Evolutionary conservation across 2,888 invertebrate species (phyloP), one percentile per base, ranked within the genome.

Genomic region (Clanis bilineata): DNA sequence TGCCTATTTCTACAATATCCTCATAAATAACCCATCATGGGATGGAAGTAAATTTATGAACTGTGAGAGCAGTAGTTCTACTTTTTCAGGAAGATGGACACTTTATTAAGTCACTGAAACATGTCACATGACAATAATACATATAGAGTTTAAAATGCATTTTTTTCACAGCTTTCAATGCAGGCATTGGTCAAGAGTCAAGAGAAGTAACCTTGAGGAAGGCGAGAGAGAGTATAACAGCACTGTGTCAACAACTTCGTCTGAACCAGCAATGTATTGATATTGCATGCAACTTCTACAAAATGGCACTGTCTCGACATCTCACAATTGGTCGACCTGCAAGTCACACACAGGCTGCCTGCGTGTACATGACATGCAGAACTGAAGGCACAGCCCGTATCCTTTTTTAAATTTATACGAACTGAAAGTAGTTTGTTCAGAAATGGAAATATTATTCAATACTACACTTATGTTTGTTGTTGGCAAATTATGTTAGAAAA

Each of bases 281-380:
- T 69, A 98, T 97, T 15, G 97, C 99, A 0, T 96, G 96, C 73
- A 97, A 97, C 80, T 98, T 98, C 84, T 98, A 98, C 86, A 98
- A 97, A 88, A 96, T 98, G 96, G 98, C 98, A 12, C 80, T 98
- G 12, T 94, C 94, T 57, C 92, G 95, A 15, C 96, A 97, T 73
- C 88, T 98, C 51, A 99, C 99, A 0, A 95, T 98, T 72, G 99
- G 99, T 9, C 93, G 99, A 38, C 97, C 96, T 70, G 96, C 97
- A 66, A 94, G 95, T 12, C 97, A 98, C 77, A 98, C 99, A 57
- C 96, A 98, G 78, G 99, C 99, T 36, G 98, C 99, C 25, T 99
- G 99, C 85, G 96, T 99, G 2, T 99, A 99, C 81, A 96, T 99
- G 80, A 98, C 98, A 0, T 99, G 99, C 77, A 94, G 99, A 66